A percentile compares a stretch with the other conserved stretches of the same genome.
phyloP scores from a whole-genome alignment of 1,140 invertebrate species.

The Ditylenchus dipsaci region DNA sequence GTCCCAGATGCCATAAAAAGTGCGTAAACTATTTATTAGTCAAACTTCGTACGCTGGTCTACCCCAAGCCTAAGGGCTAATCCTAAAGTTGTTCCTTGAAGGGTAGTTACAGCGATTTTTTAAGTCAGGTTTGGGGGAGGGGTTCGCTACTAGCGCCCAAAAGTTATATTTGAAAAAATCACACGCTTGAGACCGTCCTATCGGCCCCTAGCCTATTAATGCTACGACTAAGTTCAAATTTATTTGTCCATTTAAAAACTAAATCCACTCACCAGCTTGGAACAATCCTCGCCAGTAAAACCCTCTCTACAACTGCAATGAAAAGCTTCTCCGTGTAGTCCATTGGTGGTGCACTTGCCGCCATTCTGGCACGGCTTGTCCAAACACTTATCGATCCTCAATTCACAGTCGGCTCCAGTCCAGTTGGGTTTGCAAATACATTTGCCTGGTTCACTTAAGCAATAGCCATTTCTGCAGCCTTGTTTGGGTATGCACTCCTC shows the following conservation, averaged over 20 bases:
- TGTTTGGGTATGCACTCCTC: conserved; percentile 8
- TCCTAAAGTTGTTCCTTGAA: no score
- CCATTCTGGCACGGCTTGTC: conserved; percentile 21
- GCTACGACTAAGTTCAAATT: no score
- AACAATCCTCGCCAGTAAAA: conserved; percentile 15
- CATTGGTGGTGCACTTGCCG: conserved; percentile 10
- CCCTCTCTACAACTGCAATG: conserved; percentile 11
- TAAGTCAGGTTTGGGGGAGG: no score
- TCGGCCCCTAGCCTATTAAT: no score
- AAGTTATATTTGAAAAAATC: no score
- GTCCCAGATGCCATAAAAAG: no score
- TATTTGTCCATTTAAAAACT: not conserved
- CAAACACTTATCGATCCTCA: conserved; percentile 21
- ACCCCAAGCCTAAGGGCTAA: no score
- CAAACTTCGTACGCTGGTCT: no score
- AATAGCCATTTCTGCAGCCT: conserved; percentile 18
- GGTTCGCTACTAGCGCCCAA: no score
- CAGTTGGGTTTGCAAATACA: conserved; percentile 25
- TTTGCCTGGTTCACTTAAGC: conserved; percentile 15
- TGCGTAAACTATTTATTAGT: no score
- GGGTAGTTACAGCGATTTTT: no score
- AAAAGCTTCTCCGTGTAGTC: conserved; percentile 11
- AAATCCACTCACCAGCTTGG: not conserved
- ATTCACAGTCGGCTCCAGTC: conserved; percentile 17
- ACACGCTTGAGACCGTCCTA: no score